Conservation (phyloP, 2,888 invertebrate genomes). For the Campoletis raptor region DNA sequence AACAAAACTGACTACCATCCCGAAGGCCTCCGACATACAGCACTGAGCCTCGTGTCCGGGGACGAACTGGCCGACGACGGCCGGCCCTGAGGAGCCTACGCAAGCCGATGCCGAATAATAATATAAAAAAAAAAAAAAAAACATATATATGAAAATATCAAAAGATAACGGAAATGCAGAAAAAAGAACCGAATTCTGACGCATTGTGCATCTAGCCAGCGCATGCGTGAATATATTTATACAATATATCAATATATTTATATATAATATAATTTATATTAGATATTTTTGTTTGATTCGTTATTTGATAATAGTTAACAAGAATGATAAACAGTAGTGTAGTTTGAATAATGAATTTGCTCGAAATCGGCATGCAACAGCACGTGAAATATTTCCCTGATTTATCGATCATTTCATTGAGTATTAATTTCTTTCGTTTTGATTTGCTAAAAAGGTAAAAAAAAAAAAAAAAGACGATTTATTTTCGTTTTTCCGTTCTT, state of each 20-base stretch:
- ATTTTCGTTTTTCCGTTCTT: background rate
- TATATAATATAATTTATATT: slow-evolving; percentile 55
- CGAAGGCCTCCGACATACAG: slow-evolving; percentile 84
- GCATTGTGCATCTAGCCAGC: slow-evolving; percentile 85
- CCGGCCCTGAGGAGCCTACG: slow-evolving; percentile 83
- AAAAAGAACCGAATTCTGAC: slow-evolving; percentile 84
- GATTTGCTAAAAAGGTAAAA: too few species aligned
- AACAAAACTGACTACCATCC: slow-evolving; percentile 72
- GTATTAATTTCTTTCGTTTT: background rate
- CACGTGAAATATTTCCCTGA: slow-evolving; percentile 51
- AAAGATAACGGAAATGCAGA: slow-evolving; percentile 62
- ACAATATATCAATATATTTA: slow-evolving; percentile 33
- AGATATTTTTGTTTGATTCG: slow-evolving; percentile 41
- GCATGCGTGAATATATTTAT: slow-evolving; percentile 80
- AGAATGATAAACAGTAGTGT: slow-evolving; percentile 55
- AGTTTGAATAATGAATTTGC: slow-evolving; percentile 52
- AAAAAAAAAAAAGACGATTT: background rate
- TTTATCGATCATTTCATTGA: background rate
- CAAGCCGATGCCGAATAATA: slow-evolving; percentile 75
- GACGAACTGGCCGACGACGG: slow-evolving; percentile 84
- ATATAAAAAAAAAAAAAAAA: slow-evolving; percentile 50
- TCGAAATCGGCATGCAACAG: slow-evolving; percentile 69
- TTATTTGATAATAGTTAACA: slow-evolving; percentile 41
- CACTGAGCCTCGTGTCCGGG: slow-evolving; percentile 86
- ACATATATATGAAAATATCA: slow-evolving; percentile 34